phyloP scores from a whole-genome alignment of 2,888 invertebrate species.

The Podotricha telesiphe region DNA sequence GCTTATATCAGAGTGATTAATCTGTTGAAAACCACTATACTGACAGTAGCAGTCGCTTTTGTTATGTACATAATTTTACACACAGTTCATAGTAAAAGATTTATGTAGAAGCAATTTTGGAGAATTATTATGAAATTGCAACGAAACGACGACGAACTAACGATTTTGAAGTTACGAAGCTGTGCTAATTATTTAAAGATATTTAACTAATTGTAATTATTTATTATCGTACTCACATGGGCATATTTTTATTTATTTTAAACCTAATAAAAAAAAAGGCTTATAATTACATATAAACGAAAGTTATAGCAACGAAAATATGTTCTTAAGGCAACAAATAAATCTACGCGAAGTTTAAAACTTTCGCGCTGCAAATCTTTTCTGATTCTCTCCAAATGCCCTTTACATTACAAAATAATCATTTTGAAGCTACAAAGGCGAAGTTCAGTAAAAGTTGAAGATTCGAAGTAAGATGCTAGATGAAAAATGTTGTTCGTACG shows the following conservation, averaged over 20 bases:
- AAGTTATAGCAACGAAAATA: constrained; percentile 28
- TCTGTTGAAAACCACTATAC: neutral
- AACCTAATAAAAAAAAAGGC: neutral
- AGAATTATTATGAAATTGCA: too few relatives aligned
- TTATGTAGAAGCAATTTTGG: too few relatives aligned
- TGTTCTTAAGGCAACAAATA: constrained; percentile 31
- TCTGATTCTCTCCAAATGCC: constrained; percentile 45
- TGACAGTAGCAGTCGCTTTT: neutral
- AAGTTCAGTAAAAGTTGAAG: constrained; percentile 42
- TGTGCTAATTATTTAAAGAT: too few relatives aligned
- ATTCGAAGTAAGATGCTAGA: constrained; percentile 12
- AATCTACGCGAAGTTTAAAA: constrained; percentile 55
- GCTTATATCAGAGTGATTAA: neutral
- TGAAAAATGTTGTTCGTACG: constrained; percentile 15
- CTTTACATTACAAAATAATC: constrained; percentile 51
- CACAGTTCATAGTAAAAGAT: too few relatives aligned
- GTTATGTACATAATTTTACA: too few relatives aligned
- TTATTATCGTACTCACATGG: too few relatives aligned
- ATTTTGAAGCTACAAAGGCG: constrained; percentile 44
- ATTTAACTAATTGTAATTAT: too few relatives aligned
- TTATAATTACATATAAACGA: constrained; percentile 59
- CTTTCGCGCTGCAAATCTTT: constrained; percentile 54
- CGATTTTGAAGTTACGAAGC: too few relatives aligned
- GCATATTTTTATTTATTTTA: too few relatives aligned
- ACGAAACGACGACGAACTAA: too few relatives aligned